Percentiles rank a stretch among this genome's conserved stretches.
Conservation (phyloP, 2,888 invertebrate species). For the Alloplasta piceator region DNA sequence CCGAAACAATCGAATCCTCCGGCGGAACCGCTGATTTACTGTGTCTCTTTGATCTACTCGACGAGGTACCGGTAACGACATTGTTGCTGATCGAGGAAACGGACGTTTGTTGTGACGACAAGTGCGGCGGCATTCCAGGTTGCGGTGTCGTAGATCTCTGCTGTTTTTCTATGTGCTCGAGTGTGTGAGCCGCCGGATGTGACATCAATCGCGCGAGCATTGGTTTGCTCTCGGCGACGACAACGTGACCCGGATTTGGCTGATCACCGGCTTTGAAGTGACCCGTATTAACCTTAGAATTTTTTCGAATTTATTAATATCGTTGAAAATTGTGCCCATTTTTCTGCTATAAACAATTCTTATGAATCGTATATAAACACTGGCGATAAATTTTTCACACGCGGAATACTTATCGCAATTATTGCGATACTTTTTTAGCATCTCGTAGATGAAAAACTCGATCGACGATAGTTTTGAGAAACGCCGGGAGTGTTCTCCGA, state of each 20-base stretch:
- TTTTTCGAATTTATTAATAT: background rate
- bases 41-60: constrained; percentile 74
- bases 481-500: too few relatives aligned
- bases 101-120: constrained; percentile 70
- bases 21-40: constrained; percentile 66
- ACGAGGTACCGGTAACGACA: constrained; percentile 59
- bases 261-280: constrained; percentile 80
- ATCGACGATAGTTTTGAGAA: too few relatives aligned
- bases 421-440: too few relatives aligned
- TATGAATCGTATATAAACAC: too few relatives aligned
- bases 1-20: constrained; percentile 69
- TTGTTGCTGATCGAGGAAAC: constrained; percentile 67
- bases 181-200: constrained; percentile 90
- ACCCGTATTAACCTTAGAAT: constrained; percentile 77
- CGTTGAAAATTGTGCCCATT: too few relatives aligned
- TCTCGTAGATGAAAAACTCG: too few relatives aligned
- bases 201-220: constrained; percentile 92
- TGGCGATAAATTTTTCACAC: background rate
- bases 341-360: too few relatives aligned
- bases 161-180: constrained; percentile 95
- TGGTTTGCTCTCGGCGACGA: constrained; percentile 86
- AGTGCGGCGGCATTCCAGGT: constrained; percentile 68
- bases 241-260: constrained; percentile 79
- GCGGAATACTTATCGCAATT: background rate
- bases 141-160: constrained; percentile 91